Conservation (phyloP, 2,888 invertebrate genomes). For the Eristalinus aeneus region DNA sequence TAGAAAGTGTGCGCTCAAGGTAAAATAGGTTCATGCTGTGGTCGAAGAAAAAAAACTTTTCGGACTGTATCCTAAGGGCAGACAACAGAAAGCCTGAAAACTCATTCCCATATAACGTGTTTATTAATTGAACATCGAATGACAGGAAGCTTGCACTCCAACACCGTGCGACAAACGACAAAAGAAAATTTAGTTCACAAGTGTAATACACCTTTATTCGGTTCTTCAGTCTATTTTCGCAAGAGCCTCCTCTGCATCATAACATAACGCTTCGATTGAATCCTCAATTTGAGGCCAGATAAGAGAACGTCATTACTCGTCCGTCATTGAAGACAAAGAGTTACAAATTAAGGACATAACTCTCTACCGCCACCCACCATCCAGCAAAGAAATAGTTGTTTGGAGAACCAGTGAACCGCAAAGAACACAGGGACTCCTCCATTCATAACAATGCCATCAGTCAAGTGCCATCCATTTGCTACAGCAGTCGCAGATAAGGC, state of each 20-base stretch:
- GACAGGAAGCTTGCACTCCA: too few relatives aligned
- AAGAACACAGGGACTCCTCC: neutral
- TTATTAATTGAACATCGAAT: too few relatives aligned
- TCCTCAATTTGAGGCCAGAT: neutral
- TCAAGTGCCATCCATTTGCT: slow-evolving; percentile 42
- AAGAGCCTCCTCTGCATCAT: too few relatives aligned
- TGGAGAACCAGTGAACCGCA: neutral
- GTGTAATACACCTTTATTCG: neutral
- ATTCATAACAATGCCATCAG: slow-evolving; percentile 31
- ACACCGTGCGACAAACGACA: too few relatives aligned
- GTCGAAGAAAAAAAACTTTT: too few relatives aligned
- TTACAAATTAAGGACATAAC: neutral
- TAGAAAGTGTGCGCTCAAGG: too few relatives aligned
- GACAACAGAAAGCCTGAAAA: too few relatives aligned
- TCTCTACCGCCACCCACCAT: neutral
- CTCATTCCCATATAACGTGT: too few relatives aligned
- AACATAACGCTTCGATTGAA: neutral
- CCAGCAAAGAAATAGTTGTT: neutral
- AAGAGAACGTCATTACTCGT: neutral
- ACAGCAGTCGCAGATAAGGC: neutral
- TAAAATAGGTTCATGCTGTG: too few relatives aligned
- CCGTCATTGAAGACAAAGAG: neutral
- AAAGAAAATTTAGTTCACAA: neutral
- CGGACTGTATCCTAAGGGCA: too few relatives aligned
- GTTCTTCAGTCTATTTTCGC: neutral